Percentiles rank a stretch among this genome's conserved stretches.
phyloP scores from a whole-genome alignment of 2,797 vertebrate species.

The Typhlichthys subterraneus region DNA sequence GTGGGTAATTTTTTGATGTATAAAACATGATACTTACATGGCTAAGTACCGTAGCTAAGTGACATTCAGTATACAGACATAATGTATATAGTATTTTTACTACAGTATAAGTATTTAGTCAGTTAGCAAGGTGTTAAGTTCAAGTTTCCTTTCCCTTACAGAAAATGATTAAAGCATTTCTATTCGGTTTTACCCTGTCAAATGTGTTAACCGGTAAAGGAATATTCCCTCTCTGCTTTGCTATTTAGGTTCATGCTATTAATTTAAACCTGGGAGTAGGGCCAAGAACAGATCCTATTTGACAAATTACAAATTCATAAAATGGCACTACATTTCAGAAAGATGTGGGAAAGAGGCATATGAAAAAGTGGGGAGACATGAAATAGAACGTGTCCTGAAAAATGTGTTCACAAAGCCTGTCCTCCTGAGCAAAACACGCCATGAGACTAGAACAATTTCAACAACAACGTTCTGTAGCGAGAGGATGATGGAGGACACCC shows the following conservation, averaged over 20 bases:
- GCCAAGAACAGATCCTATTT: not conserved
- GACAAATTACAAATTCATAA: not conserved
- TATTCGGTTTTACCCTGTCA: too few species aligned
- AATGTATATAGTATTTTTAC: too few species aligned
- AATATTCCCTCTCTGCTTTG: not conserved
- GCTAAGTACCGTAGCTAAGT: too few species aligned
- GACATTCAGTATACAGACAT: too few species aligned
- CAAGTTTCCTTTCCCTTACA: too few species aligned
- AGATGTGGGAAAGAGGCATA: not conserved
- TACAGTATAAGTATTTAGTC: too few species aligned
- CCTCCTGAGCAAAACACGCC: conserved; percentile 10
- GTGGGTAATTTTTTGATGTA: too few species aligned
- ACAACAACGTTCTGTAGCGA: conserved; percentile 13
- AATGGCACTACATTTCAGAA: conserved; percentile 2
- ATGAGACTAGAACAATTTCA: conserved; percentile 22
- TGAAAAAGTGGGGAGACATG: not conserved
- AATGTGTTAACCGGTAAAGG: too few species aligned
- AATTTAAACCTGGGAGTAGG: not conserved
- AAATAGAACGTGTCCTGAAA: conserved; percentile 9
- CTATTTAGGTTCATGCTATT: not conserved
- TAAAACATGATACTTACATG: too few species aligned
- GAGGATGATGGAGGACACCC: conserved; percentile 34
- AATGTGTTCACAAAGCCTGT: conserved; percentile 1
- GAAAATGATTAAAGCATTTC: too few species aligned
- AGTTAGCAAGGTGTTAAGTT: too few species aligned